phyloP scores from a whole-genome alignment of 2,888 invertebrate species.

The Drosophila pegasa region DNA sequence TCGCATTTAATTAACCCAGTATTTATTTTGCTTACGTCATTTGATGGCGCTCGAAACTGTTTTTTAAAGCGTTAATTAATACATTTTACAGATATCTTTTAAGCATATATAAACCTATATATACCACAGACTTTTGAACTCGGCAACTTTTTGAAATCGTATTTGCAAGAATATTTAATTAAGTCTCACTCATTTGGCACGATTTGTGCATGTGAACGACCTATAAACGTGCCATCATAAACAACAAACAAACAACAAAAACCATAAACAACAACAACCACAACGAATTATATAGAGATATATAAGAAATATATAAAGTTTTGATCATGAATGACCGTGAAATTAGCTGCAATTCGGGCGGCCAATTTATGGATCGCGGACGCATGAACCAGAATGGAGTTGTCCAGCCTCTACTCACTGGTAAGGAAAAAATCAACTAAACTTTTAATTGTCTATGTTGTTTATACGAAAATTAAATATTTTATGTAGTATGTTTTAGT shows the following conservation, averaged over 20 bases:
- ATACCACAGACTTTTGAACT: slow-evolving; percentile 21
- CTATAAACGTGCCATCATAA: slow-evolving; percentile 33
- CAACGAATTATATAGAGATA: too few species aligned
- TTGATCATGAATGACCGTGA: slow-evolving; percentile 83
- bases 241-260: slow-evolving; percentile 11
- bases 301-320: slow-evolving; percentile 9
- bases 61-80: slow-evolving; percentile 16
- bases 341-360: slow-evolving; percentile 76
- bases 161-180: slow-evolving; percentile 31
- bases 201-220: slow-evolving; percentile 48
- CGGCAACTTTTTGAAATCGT: slow-evolving; percentile 22
- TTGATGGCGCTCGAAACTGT: slow-evolving; percentile 8
- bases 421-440: slow-evolving; percentile 85
- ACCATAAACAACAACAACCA: slow-evolving; percentile 17
- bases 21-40: slow-evolving; percentile 44
- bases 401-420: slow-evolving; percentile 95
- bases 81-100: slow-evolving; percentile 34
- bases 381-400: slow-evolving; percentile 86
- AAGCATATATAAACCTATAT: background rate
- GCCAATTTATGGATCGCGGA: slow-evolving; percentile 83
- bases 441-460: background rate
- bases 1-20: slow-evolving; percentile 23
- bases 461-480: background rate
- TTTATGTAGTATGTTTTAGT: too few species aligned
- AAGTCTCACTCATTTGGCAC: slow-evolving; percentile 35